phyloP scores from a whole-genome alignment of 2,797 vertebrate species.

The Enteromius afrohamiltoni region DNA sequence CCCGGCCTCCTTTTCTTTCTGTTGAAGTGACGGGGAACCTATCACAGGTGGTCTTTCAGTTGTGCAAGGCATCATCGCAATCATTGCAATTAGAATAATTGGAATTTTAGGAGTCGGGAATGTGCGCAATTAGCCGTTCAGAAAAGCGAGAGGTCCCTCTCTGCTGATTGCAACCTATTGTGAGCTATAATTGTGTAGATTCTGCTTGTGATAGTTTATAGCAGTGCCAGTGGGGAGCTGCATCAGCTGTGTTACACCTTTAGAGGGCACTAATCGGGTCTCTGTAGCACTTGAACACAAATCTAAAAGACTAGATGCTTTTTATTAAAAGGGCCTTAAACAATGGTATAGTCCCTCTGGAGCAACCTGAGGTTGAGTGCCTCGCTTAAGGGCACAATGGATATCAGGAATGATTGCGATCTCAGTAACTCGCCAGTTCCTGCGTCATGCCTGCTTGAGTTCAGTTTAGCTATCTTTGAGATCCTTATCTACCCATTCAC shows the following conservation, averaged over 20 bases:
- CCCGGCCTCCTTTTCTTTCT: slow-evolving; percentile 37
- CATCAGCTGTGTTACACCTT: background rate
- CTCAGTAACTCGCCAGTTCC: slow-evolving; percentile 47
- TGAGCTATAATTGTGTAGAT: slow-evolving; percentile 40
- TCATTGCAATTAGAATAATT: slow-evolving; percentile 50
- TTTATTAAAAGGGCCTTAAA: slow-evolving; percentile 2
- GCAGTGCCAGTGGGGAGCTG: background rate
- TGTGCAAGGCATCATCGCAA: background rate
- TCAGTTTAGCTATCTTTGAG: slow-evolving; percentile 29
- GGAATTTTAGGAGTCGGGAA: slow-evolving; percentile 29
- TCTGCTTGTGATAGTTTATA: slow-evolving; percentile 30
- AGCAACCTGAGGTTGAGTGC: slow-evolving; percentile 23
- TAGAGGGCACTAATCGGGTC: background rate
- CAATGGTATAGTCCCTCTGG: background rate
- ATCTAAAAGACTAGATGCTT: background rate
- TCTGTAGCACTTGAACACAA: background rate
- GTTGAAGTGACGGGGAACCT: slow-evolving; percentile 35
- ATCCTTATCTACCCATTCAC: slow-evolving; percentile 41
- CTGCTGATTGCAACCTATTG: slow-evolving; percentile 32
- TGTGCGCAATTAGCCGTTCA: background rate
- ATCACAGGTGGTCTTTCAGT: slow-evolving; percentile 37
- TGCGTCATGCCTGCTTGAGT: slow-evolving; percentile 47
- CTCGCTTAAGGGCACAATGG: slow-evolving; percentile 34
- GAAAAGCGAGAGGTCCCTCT: slow-evolving; percentile 40
- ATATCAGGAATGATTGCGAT: slow-evolving; percentile 46